Evolutionary conservation across 2,888 invertebrate species (phyloP).

Genomic region (Tromatobia lineatoria): DNA sequence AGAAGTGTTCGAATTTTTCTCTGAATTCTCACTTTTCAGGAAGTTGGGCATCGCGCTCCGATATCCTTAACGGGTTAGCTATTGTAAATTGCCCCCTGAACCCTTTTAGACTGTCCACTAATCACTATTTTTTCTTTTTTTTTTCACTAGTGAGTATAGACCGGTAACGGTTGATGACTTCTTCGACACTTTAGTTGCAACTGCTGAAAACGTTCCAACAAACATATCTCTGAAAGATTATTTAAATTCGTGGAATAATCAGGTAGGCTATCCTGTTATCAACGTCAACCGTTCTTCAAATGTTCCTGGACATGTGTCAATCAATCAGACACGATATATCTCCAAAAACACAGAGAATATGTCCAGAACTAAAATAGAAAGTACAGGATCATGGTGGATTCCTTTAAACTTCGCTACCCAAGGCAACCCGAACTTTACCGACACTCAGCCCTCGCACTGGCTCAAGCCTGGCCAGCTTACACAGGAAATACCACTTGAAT

Average conservation of each 20-base stretch:
- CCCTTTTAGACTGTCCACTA: slow-evolving; percentile 3
- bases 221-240: slow-evolving; percentile 77
- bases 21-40: too few species aligned
- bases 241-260: slow-evolving; percentile 88
- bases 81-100: too few species aligned
- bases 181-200: slow-evolving; percentile 76
- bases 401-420: slow-evolving; percentile 78
- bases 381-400: slow-evolving; percentile 75
- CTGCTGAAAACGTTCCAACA: neutral
- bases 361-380: too few species aligned
- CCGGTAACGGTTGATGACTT: slow-evolving; percentile 86
- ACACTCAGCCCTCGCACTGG: slow-evolving; percentile 87
- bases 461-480: slow-evolving; percentile 78
- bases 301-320: too few species aligned
- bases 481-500: slow-evolving; percentile 79
- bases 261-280: slow-evolving; percentile 89
- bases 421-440: slow-evolving; percentile 82
- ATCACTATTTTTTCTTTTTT: neutral
- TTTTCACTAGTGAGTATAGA: slow-evolving; percentile 54
- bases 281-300: slow-evolving; percentile 84
- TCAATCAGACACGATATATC: slow-evolving; percentile 81
- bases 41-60: too few species aligned
- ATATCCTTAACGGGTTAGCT: too few species aligned
- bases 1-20: too few species aligned
- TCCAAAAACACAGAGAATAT: neutral